Evolutionary conservation across 2,888 invertebrate genomes (phyloP).

Genomic region (Notocelia uddmanniana): DNA sequence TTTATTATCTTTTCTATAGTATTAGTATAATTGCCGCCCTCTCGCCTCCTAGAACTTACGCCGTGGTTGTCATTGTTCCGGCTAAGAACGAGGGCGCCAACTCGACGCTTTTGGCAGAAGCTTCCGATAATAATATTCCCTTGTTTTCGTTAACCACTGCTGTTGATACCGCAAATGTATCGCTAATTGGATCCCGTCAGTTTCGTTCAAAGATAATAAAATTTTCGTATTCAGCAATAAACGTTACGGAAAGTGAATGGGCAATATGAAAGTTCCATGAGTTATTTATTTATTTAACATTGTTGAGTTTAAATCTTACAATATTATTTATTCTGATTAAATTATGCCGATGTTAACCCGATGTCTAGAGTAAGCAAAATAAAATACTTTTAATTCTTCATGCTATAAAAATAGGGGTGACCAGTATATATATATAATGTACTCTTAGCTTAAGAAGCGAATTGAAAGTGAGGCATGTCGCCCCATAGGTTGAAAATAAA

Average conservation of each 20-base stretch:
- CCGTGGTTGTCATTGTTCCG: conserved; percentile 35
- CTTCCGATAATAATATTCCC: conserved; percentile 69
- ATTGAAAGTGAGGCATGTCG: no score
- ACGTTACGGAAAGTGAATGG: conserved; percentile 4
- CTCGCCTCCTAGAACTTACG: not conserved
- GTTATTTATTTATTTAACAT: not conserved
- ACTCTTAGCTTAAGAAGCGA: no score
- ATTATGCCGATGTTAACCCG: no score
- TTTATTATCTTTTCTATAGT: no score
- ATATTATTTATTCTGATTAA: no score
- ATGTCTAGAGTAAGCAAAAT: no score
- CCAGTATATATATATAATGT: no score
- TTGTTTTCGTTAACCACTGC: conserved; percentile 71
- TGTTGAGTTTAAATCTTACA: no score
- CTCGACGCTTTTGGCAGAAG: conserved; percentile 72
- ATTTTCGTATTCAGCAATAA: conserved; percentile 50
- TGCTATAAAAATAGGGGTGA: no score
- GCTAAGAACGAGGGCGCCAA: conserved; percentile 73
- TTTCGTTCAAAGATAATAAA: conserved; percentile 55
- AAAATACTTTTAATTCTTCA: no score
- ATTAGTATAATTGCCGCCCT: not conserved
- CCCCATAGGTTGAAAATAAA: no score
- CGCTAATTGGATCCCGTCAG: conserved; percentile 69
- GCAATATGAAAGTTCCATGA: not conserved
- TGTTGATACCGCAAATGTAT: conserved; percentile 65